Base-by-base conservation (phyloP, 1,140 invertebrate species). In the Brachionus sp. region DNA sequence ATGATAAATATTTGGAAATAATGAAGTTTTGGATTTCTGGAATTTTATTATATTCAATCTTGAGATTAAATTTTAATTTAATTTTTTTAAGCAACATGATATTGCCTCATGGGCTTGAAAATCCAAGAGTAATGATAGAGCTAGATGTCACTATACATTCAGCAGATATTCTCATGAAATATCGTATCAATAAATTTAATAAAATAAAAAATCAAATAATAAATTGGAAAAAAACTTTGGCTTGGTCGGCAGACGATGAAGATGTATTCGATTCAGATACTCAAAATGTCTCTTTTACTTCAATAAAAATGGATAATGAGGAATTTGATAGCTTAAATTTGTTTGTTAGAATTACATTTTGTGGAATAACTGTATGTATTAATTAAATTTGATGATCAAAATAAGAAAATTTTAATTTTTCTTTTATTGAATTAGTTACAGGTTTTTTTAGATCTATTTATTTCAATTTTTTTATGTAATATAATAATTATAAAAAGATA, bases 331-430 rank as follows among this genome's bases (percentile, higher is more conserved):
- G 25, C 29, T 42, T 75, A 16, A 80, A 44, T 80, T 62, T 62
- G 13, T 80, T 80, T 35, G 62, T 80, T n/a, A 13, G 77, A 64
- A 62, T 80, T 10, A 80, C 13, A 12, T 80, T 80, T 37, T 57
- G 50, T 42, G 77, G 39, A 37, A 39, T 80, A 35, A 66, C 62
- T 12, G 77, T 80, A 62, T 9, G 77, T 13, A 29, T 19, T 9
- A 29, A 42, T 10, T 4, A n/a, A n/a, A n/a, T n/a, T n/a, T n/a
- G n/a, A n/a, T n/a, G n/a, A n/a, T n/a, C n/a, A n/a, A n/a, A n/a
- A n/a, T n/a, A n/a, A n/a, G n/a, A n/a, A n/a, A n/a, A n/a, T n/a
- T n/a, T n/a, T n/a, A n/a, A n/a, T n/a, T n/a, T n/a, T n/a, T n/a
- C n/a, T n/a, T n/a, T n/a, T n/a, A n/a, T n/a, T n/a, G n/a, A n/a